A percentile compares a stretch with the other conserved stretches of the same genome.
These are phyloP conservation scores for Amphiduros pacificus DNA, from an alignment of 2,888 invertebrate species.

Conservation along the genomic window DNA sequence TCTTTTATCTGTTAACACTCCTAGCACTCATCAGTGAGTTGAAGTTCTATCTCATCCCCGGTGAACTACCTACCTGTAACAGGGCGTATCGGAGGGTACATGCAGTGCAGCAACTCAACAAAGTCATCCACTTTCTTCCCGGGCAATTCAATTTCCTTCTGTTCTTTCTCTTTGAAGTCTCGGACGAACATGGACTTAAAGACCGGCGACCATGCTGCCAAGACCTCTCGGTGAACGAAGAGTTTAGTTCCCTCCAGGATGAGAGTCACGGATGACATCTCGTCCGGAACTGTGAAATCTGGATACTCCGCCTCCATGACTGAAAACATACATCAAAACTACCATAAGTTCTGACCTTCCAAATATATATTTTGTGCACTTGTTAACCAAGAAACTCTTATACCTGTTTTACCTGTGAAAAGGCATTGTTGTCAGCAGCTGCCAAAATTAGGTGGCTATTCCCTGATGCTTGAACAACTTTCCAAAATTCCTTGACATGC, in stretches of 20 bases:
- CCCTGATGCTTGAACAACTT: too few relatives aligned
- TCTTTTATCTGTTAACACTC: too few relatives aligned
- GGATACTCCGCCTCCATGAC: conserved; percentile 29
- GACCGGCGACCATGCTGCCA: conserved; percentile 51
- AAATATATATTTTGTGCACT: too few relatives aligned
- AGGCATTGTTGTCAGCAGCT: too few relatives aligned
- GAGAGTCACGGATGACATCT: conserved; percentile 43
- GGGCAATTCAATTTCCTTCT: conserved; percentile 40
- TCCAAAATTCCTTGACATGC: too few relatives aligned
- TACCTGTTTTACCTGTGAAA: too few relatives aligned
- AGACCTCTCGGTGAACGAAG: conserved; percentile 45
- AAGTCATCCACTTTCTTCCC: conserved; percentile 54
- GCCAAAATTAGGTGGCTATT: too few relatives aligned
- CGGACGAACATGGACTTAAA: conserved; percentile 45
- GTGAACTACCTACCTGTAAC: conserved; percentile 55
- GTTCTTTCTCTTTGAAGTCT: conserved; percentile 34
- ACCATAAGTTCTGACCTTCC: too few relatives aligned
- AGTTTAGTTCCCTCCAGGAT: conserved; percentile 43
- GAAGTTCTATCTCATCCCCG: too few relatives aligned
- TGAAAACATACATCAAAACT: neutral
- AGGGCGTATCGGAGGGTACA: conserved; percentile 58
- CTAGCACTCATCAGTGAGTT: too few relatives aligned
- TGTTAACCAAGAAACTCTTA: too few relatives aligned
- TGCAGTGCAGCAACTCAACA: conserved; percentile 56
- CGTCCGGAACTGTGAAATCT: conserved; percentile 47